Percentiles rank a stretch among this genome's conserved stretches.
Evolutionary conservation across 1,140 invertebrate species (phyloP).

Genomic region (Thaumatotibia leucotreta): DNA sequence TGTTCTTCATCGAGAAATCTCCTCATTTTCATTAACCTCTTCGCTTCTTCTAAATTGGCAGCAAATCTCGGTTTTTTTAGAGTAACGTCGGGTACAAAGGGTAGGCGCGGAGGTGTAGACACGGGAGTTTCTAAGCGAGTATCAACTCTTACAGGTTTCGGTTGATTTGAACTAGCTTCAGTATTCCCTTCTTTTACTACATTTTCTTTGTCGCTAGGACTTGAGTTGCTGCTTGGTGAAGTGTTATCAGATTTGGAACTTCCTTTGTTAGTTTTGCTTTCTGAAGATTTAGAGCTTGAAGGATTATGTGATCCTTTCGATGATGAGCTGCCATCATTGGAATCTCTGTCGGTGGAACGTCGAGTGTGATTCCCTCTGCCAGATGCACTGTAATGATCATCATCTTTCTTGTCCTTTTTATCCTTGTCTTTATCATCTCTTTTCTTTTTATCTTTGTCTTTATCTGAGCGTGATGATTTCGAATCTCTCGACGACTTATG

Average conservation of each 20-base stretch:
- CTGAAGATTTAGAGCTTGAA: slow-evolving; percentile 51
- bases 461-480: slow-evolving; percentile 59
- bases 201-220: slow-evolving; percentile 64
- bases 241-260: slow-evolving; percentile 67
- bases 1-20: slow-evolving; percentile 79
- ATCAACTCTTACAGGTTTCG: slow-evolving; percentile 55
- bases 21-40: slow-evolving; percentile 79
- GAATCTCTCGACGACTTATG: slow-evolving; percentile 60
- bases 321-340: slow-evolving; percentile 76
- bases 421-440: slow-evolving; percentile 61
- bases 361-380: slow-evolving; percentile 67
- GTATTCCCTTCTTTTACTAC: slow-evolving; percentile 31
- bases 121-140: slow-evolving; percentile 54
- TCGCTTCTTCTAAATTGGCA: slow-evolving; percentile 79
- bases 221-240: slow-evolving; percentile 62
- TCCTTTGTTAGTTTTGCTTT: slow-evolving; percentile 53
- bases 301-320: slow-evolving; percentile 63
- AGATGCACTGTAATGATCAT: slow-evolving; percentile 78
- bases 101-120: slow-evolving; percentile 40
- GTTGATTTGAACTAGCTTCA: slow-evolving; percentile 31
- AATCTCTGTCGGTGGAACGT: slow-evolving; percentile 78
- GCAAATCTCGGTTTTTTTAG: slow-evolving; percentile 80
- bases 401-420: slow-evolving; percentile 73
- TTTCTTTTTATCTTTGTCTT: slow-evolving; percentile 69
- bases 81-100: slow-evolving; percentile 55